phyloP scores from a whole-genome alignment of 2,888 invertebrate species.

The Pyrocoelia pectoralis region DNA sequence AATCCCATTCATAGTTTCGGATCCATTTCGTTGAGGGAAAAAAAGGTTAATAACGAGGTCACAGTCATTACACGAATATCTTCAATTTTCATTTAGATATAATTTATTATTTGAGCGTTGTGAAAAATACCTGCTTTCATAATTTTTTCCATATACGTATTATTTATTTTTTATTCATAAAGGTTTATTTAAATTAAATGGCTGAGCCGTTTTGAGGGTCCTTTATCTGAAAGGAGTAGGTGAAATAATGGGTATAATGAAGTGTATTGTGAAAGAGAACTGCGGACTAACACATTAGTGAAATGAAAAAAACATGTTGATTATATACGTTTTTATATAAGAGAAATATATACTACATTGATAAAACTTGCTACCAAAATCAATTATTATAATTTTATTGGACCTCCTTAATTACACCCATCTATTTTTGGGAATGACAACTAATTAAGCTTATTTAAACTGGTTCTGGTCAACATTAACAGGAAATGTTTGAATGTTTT shows the following conservation, averaged over 20 bases:
- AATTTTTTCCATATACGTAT: no score
- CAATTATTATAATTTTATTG: constrained; percentile 38
- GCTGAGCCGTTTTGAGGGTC: not conserved
- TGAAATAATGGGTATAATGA: not conserved
- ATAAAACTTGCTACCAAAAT: constrained; percentile 37
- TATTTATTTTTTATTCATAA: not conserved
- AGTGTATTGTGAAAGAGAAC: constrained; percentile 20
- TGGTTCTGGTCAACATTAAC: constrained; percentile 32
- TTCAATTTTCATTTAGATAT: no score
- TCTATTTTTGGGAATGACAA: constrained; percentile 38
- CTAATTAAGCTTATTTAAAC: constrained; percentile 38
- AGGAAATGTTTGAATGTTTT: constrained; percentile 35
- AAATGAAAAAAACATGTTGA: constrained; percentile 24
- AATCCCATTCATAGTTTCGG: no score
- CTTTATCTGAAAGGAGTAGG: constrained; percentile 6
- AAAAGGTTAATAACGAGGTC: no score
- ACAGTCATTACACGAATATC: no score
- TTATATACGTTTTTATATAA: constrained; percentile 23
- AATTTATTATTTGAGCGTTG: no score
- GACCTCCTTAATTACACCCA: constrained; percentile 36
- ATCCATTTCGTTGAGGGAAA: no score
- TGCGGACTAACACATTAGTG: constrained; percentile 20
- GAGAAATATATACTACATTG: constrained; percentile 28
- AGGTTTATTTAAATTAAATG: not conserved
- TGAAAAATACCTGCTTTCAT: no score